phyloP scores from a whole-genome alignment of 2,797 vertebrate species.

The Sebastes oblongus region DNA sequence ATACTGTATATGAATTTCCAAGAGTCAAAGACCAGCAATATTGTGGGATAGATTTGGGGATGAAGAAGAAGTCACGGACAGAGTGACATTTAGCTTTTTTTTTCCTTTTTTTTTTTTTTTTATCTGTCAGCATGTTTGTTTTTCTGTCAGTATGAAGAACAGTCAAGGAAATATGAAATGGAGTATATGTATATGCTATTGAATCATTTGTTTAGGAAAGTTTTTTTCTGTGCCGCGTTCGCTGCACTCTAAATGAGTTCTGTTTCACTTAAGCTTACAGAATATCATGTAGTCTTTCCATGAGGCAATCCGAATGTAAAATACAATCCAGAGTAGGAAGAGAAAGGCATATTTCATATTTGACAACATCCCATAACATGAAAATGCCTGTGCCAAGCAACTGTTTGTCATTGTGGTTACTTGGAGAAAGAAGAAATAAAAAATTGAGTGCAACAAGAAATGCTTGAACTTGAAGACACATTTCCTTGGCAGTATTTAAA shows the following conservation, averaged over 20 bases:
- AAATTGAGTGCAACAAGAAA: not conserved
- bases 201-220: slow-evolving; percentile 24
- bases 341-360: not conserved
- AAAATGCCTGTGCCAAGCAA: not conserved
- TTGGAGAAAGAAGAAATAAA: not conserved
- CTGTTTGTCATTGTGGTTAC: not conserved
- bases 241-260: slow-evolving; percentile 1
- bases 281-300: slow-evolving; percentile 8
- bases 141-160: slow-evolving; percentile 28
- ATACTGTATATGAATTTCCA: slow-evolving; percentile 68
- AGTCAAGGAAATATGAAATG: slow-evolving; percentile 3
- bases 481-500: not conserved
- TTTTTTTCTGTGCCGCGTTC: not conserved
- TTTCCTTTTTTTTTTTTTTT: not conserved
- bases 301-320: slow-evolving; percentile 5
- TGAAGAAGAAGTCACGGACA: slow-evolving; percentile 43
- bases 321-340: not conserved
- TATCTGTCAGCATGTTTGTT: slow-evolving; percentile 19
- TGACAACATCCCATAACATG: not conserved
- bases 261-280: not conserved
- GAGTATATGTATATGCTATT: slow-evolving; percentile 6
- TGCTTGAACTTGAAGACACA: not conserved
- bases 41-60: slow-evolving; percentile 50
- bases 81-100: slow-evolving; percentile 29
- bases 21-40: slow-evolving; percentile 54